phyloP scores from a whole-genome alignment of 1,140 invertebrate species.

The Solen grandis region DNA sequence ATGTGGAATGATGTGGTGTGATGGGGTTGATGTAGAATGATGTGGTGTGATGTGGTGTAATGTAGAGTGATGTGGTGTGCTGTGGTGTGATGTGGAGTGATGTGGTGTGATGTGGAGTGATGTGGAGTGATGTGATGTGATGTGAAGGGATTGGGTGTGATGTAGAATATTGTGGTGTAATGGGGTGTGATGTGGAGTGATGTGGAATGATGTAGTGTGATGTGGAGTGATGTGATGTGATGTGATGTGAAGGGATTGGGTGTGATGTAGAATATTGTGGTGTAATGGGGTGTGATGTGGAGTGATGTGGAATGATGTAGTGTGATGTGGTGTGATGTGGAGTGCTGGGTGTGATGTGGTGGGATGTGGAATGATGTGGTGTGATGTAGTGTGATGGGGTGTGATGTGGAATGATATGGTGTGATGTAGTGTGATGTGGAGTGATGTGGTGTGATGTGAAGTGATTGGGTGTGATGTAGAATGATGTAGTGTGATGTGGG shows the following conservation, averaged over 20 bases:
- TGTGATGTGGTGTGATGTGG: background rate
- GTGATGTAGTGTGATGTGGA: too few species aligned
- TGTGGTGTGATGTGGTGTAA: constrained; percentile 25
- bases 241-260: constrained; percentile 1
- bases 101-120: constrained; percentile 28
- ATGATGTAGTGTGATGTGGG: background rate
- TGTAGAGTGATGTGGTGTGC: constrained; percentile 11
- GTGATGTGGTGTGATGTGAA: constrained; percentile 40
- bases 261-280: background rate
- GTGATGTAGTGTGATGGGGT: constrained; percentile 10
- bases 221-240: constrained; percentile 24
- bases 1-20: constrained; percentile 31
- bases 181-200: constrained; percentile 24
- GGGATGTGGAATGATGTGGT: too few species aligned
- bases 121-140: constrained; percentile 21
- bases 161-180: constrained; percentile 20
- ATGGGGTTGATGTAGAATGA: constrained; percentile 17
- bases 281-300: background rate
- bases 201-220: constrained; percentile 18
- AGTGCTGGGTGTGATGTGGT: constrained; percentile 22
- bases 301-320: background rate
- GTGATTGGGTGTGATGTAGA: background rate
- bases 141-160: constrained; percentile 17
- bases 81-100: constrained; percentile 6
- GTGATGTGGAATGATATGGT: constrained; percentile 3